These are phyloP conservation scores for Conops quadrifasciatus DNA, from an alignment of 2,888 invertebrate genomes.

Conservation along the genomic window DNA sequence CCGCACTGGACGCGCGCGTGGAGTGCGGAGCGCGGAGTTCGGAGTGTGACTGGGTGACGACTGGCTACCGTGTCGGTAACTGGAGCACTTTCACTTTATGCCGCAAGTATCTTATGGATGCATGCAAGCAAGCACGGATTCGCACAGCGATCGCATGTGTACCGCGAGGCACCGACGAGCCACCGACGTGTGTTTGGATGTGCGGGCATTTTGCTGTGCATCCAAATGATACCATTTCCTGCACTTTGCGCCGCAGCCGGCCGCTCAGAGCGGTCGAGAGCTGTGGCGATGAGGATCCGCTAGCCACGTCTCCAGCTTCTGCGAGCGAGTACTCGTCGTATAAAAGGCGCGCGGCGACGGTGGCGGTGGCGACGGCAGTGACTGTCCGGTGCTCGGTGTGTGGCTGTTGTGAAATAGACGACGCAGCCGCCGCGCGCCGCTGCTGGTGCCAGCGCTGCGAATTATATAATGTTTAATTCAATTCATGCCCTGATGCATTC, in stretches of 20 bases:
- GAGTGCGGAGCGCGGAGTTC: background rate
- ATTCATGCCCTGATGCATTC: conserved; percentile 27
- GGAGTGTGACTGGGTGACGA: background rate
- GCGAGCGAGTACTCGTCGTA: too few relatives aligned
- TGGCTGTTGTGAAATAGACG: background rate
- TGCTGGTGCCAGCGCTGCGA: background rate
- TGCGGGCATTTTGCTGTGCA: background rate
- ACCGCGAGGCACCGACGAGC: background rate
- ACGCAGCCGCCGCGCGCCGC: background rate
- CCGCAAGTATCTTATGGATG: conserved; percentile 29
- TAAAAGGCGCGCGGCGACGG: too few relatives aligned
- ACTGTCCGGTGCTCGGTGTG: background rate
- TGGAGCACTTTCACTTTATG: conserved; percentile 63
- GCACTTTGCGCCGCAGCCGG: conserved; percentile 2
- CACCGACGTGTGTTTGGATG: background rate
- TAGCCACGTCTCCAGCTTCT: conserved; percentile 2
- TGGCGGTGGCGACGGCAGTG: too few relatives aligned
- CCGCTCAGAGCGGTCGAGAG: background rate
- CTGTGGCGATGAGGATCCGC: background rate
- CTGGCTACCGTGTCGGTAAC: conserved; percentile 47
- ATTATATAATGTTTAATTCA: conserved; percentile 7
- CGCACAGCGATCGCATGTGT: background rate
- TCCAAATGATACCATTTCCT: conserved; percentile 14
- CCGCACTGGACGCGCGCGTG: background rate
- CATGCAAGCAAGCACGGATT: background rate